Evolutionary conservation across 2,113 vertebrate species (phyloP).

Genomic region (Bostrychus sinensis): DNA sequence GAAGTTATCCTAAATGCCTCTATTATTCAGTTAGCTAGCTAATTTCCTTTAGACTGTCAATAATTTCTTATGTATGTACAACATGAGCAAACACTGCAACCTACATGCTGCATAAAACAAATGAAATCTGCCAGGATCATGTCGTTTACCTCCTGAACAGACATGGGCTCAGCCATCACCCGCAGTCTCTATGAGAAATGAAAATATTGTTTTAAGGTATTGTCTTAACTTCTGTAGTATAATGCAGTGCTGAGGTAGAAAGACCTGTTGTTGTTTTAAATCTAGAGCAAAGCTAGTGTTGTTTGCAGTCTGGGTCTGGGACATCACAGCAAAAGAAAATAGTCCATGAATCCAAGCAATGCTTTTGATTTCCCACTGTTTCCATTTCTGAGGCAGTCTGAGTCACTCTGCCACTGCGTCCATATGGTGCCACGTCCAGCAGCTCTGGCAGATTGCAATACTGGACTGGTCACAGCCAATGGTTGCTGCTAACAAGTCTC

Average conservation of each 20-base stretch:
- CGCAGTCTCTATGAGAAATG: no score
- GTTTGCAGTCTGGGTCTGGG: constrained; percentile 18
- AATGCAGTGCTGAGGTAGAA: neutral
- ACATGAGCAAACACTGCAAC: no score
- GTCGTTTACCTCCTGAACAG: no score
- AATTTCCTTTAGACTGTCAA: no score
- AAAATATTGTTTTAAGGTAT: no score
- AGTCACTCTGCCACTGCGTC: constrained; percentile 31
- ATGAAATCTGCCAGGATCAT: no score
- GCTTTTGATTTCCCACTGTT: constrained; percentile 51
- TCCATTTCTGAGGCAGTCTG: constrained; percentile 42
- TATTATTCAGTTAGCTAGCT: no score
- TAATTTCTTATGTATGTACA: no score
- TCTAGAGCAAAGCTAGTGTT: constrained; percentile 16
- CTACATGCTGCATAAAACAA: neutral
- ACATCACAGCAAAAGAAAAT: constrained; percentile 26
- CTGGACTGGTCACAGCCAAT: constrained; percentile 50
- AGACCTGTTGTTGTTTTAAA: constrained; percentile 5
- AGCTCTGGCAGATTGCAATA: constrained; percentile 57
- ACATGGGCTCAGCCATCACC: no score
- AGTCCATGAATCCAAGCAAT: constrained; percentile 26
- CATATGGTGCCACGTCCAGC: constrained; percentile 46
- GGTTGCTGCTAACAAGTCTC: constrained; percentile 65
- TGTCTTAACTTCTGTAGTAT: no score
- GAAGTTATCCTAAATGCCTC: no score